phyloP scores from a whole-genome alignment of 2,113 vertebrate species.

The Colossoma macropomum region DNA sequence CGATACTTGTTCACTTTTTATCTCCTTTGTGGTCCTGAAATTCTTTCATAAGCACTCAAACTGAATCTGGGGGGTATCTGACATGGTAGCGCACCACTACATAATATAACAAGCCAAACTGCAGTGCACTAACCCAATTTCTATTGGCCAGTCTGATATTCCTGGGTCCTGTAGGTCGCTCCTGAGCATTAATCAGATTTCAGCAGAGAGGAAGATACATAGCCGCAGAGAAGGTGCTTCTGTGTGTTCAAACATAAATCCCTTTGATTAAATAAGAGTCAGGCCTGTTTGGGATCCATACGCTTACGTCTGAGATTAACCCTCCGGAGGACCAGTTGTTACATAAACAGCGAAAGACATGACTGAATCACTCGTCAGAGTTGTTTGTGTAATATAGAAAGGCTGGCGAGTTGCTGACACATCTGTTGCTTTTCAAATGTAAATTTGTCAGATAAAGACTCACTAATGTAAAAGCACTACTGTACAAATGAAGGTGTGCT shows the following conservation, averaged over 20 bases:
- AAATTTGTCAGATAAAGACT: background rate
- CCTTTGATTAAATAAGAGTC: conserved; percentile 24
- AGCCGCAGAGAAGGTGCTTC: background rate
- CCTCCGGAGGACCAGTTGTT: background rate
- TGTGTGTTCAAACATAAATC: conserved; percentile 16
- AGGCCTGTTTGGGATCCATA: conserved; percentile 28
- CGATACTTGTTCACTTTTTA: background rate
- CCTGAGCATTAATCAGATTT: conserved; percentile 43
- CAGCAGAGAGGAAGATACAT: conserved; percentile 2
- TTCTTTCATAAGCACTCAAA: background rate
- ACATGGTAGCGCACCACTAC: background rate
- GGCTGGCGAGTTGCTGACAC: background rate
- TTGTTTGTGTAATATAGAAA: background rate
- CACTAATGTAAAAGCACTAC: too few relatives aligned
- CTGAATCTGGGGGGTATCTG: background rate
- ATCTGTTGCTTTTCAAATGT: background rate
- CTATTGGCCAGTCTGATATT: conserved; percentile 35
- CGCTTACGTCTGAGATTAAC: conserved; percentile 7
- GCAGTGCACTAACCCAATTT: conserved; percentile 37
- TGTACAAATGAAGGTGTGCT: too few relatives aligned
- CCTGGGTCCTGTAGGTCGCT: conserved; percentile 17
- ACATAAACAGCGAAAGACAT: background rate
- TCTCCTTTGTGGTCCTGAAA: background rate
- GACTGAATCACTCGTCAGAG: too few relatives aligned
- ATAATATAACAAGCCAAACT: conserved; percentile 1